Percentiles rank a stretch among this genome's conserved stretches.
phyloP scores from a whole-genome alignment of 2,113 vertebrate species.

The Corvus moneduloides region DNA sequence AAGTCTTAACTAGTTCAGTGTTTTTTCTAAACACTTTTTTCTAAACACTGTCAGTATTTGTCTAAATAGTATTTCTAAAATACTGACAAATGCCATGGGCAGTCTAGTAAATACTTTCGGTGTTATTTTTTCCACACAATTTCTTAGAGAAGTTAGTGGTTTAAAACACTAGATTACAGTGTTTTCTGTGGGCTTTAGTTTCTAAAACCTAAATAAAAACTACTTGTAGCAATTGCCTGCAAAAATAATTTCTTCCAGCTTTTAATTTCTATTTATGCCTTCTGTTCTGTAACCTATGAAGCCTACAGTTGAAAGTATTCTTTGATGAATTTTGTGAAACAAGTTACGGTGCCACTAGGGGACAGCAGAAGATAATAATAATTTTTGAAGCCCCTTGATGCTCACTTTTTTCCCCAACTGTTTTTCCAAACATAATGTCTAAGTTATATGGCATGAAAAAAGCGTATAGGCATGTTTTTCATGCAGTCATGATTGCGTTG shows the following conservation, averaged over 20 bases:
- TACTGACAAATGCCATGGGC: background rate
- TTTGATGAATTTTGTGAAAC: background rate
- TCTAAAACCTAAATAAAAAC: background rate
- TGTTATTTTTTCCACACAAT: background rate
- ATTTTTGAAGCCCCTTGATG: background rate
- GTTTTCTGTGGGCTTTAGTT: background rate
- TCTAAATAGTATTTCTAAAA: background rate
- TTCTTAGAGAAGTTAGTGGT: background rate
- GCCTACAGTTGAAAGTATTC: background rate
- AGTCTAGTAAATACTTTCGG: background rate
- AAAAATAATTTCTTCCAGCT: background rate
- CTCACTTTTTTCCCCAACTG: background rate
- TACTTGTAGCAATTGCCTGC: background rate
- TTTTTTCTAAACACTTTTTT: too few species aligned
- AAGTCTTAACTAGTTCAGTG: background rate
- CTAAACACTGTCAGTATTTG: too few species aligned
- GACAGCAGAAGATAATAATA: constrained; percentile 66
- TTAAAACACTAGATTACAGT: background rate
- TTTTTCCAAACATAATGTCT: background rate
- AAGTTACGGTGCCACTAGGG: constrained; percentile 66
- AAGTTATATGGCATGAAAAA: background rate
- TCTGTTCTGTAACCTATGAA: background rate
- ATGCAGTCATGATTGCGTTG: background rate
- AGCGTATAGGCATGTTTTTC: background rate
- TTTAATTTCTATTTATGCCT: background rate